Evolutionary conservation across 2,113 vertebrate species (phyloP), one percentile per base, ranked within the genome.

Genomic region (Xyliphius kryptos): DNA sequence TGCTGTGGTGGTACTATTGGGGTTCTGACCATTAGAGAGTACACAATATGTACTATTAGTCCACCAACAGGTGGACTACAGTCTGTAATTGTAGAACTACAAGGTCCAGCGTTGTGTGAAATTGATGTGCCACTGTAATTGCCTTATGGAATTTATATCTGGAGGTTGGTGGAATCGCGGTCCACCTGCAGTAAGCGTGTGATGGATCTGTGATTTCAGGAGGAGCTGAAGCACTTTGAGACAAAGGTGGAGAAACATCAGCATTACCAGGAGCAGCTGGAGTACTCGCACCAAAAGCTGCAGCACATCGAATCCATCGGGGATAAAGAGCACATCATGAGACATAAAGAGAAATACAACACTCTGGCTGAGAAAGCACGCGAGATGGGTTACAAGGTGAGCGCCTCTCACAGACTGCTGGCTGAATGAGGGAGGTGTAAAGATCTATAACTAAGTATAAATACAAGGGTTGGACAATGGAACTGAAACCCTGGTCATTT

Each of bases 201-300:
- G 1, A 16, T 20, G 17, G 37, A 54, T 54, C 14, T 44, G 19
- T 32, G 26, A 32, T 3, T 71, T 48, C 53, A 98, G 95, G 95
- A 97, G 72, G 96, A 98, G 74, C 88, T 98, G 48, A 91, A 74
- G 65, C 96, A 98, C 77, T 98, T 98, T 1, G 94, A 98, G 79
- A 91, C 89, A 57, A 96, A 97, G 67, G 90, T 98, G 17, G 94
- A 97, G 70, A 98, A 98, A 74, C 95, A 97, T 70, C 89, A 86
- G 66, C 96, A 98, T 74, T 98, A 95, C 75, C 90, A 92, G 85
- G 91, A 95, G 72, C 93, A 98, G 73, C 84, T 98, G 68, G 91
- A 96, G 63, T 85, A 96, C 14, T 97, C 95, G 0, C 95, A 97
- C n/a, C 83, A 97, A 82, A 98, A 98, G 67, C 85, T 97, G 73